These are phyloP conservation scores for Gambelia wislizenii DNA, from an alignment of 2,797 vertebrate species.

Conservation along the genomic window DNA sequence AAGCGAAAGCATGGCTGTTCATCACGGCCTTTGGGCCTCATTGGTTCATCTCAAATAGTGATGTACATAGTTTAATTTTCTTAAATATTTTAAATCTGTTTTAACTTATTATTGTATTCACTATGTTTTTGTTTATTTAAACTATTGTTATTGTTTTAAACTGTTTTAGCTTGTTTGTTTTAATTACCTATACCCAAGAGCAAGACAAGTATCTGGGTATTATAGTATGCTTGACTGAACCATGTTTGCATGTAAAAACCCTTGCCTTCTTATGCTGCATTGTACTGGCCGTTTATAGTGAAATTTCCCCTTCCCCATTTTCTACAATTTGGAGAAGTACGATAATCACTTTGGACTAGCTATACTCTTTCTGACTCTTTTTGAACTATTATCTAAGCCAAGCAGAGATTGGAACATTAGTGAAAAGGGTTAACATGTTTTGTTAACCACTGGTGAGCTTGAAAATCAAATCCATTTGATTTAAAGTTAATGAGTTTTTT, in stretches of 20 bases:
- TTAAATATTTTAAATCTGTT: too few species aligned
- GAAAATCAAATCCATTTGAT: too few species aligned
- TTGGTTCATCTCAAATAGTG: neutral
- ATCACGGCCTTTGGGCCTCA: too few species aligned
- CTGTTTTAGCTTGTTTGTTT: too few species aligned
- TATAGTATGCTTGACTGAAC: slow-evolving; percentile 4
- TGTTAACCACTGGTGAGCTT: too few species aligned
- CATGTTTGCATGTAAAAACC: neutral
- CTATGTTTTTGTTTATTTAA: too few species aligned
- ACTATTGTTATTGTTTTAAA: too few species aligned
- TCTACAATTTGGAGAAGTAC: neutral
- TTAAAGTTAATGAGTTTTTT: too few species aligned
- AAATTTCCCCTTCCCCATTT: neutral
- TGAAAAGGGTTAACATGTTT: too few species aligned
- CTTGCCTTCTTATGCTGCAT: neutral
- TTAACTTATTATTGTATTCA: too few species aligned
- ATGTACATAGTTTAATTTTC: too few species aligned
- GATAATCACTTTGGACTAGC: neutral
- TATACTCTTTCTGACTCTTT: neutral
- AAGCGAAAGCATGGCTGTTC: neutral
- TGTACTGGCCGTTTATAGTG: neutral
- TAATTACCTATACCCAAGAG: neutral
- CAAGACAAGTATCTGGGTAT: neutral
- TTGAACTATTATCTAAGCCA: neutral
- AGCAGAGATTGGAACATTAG: too few species aligned